Evolutionary conservation across 2,888 invertebrate genomes (phyloP).

Genomic region (Tyria jacobaeae): DNA sequence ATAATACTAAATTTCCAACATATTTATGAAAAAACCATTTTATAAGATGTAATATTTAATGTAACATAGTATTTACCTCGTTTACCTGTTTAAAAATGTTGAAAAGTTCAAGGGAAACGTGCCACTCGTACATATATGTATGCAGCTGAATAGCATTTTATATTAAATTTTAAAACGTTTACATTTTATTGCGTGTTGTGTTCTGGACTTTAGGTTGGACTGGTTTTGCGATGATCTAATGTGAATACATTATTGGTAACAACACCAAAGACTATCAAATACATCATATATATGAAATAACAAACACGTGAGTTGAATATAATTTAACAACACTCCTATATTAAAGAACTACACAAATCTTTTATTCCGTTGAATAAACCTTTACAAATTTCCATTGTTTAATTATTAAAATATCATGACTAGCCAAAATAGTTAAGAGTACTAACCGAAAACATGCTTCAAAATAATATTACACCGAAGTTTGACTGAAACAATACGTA

Average conservation of each 20-base stretch:
- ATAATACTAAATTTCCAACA: background rate
- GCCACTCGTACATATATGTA: constrained; percentile 6
- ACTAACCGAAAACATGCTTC: background rate
- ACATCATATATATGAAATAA: constrained; percentile 12
- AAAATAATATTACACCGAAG: background rate
- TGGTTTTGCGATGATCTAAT: constrained; percentile 80
- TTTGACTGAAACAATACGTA: constrained; percentile 9
- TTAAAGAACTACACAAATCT: background rate
- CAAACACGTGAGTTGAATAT: constrained; percentile 18
- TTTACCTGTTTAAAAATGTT: constrained; percentile 18
- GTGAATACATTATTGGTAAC: constrained; percentile 66
- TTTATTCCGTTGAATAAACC: background rate
- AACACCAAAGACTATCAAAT: constrained; percentile 1
- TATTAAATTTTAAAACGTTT: constrained; percentile 28
- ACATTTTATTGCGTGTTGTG: constrained; percentile 46
- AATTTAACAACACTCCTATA: background rate
- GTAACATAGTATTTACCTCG: constrained; percentile 11
- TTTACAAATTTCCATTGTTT: background rate
- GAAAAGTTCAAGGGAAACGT: constrained; percentile 15
- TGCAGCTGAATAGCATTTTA: constrained; percentile 14
- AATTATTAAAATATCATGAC: background rate
- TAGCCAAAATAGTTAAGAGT: background rate
- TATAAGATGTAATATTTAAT: background rate
- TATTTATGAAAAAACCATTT: background rate
- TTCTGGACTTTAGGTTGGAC: constrained; percentile 63